A percentile compares a stretch with the other conserved stretches of the same genome.
phyloP scores from a whole-genome alignment of 2,113 vertebrate species.

The Emydura subglobosa region DNA sequence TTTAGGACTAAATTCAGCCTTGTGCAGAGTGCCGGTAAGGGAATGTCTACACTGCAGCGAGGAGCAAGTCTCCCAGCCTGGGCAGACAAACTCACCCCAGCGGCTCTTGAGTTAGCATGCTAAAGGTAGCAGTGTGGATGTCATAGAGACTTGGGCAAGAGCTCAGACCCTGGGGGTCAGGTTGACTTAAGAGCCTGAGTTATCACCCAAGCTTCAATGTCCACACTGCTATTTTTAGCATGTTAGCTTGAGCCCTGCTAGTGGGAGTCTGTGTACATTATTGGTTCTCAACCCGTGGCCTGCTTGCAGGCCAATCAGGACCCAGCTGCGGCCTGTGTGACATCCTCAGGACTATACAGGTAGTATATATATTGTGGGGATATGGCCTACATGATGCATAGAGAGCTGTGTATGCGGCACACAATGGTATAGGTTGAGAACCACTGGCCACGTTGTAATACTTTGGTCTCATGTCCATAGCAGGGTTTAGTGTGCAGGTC shows the following conservation, averaged over 20 bases:
- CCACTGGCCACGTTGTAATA: not conserved
- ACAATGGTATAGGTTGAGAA: too few relatives aligned
- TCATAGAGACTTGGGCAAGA: not conserved
- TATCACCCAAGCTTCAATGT: not conserved
- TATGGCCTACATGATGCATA: too few relatives aligned
- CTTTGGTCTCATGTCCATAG: not conserved
- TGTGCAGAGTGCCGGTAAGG: not conserved
- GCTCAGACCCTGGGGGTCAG: not conserved
- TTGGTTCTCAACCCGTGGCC: too few relatives aligned
- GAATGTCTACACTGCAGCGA: not conserved
- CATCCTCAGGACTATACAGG: too few relatives aligned
- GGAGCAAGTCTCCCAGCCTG: not conserved
- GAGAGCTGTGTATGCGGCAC: too few relatives aligned
- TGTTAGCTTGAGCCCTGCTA: not conserved
- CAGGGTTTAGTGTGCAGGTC: not conserved
- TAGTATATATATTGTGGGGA: too few relatives aligned
- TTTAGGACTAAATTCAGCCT: not conserved
- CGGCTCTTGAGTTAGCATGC: not conserved
- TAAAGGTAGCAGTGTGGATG: not conserved
- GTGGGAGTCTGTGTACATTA: not conserved
- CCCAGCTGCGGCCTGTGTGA: too few relatives aligned
- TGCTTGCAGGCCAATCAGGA: too few relatives aligned
- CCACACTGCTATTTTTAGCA: not conserved
- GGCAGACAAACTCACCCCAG: not conserved
- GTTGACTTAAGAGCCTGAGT: not conserved